Conservation (phyloP, 2,797 vertebrate genomes). For the Intellagama lesueurii region DNA sequence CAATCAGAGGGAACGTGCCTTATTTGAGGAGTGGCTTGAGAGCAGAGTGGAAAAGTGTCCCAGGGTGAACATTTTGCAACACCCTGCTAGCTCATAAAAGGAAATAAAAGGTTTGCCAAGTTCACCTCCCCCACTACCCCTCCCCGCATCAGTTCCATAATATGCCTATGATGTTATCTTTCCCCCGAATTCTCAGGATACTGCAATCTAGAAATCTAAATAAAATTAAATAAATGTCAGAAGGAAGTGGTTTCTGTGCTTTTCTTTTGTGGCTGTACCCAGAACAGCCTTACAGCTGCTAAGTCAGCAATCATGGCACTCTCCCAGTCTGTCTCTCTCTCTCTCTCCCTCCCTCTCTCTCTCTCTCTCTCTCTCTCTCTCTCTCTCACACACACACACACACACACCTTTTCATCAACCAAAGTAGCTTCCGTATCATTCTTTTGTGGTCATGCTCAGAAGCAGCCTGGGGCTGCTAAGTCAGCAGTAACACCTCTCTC, state of each 20-base stretch:
- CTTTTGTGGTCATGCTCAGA: background rate
- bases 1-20: too few species aligned
- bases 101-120: too few species aligned
- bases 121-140: too few species aligned
- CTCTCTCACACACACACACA: too few species aligned
- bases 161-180: background rate
- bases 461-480: slow-evolving; percentile 12
- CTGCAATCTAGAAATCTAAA: background rate
- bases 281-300: slow-evolving; percentile 16
- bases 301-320: slow-evolving; percentile 31
- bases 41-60: too few species aligned
- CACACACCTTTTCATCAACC: background rate
- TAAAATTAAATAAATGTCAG: slow-evolving; percentile 1
- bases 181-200: background rate
- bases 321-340: background rate
- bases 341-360: background rate
- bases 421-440: background rate
- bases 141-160: background rate
- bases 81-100: too few species aligned
- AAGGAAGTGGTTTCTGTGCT: slow-evolving; percentile 32
- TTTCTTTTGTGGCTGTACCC: background rate
- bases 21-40: too few species aligned
- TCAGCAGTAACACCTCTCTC: slow-evolving; percentile 20
- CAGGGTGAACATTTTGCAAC: too few species aligned
- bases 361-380: background rate